These are phyloP conservation scores for Panagrolaimus sp. DNA, from an alignment of 1,140 invertebrate species.

Conservation along the genomic window DNA sequence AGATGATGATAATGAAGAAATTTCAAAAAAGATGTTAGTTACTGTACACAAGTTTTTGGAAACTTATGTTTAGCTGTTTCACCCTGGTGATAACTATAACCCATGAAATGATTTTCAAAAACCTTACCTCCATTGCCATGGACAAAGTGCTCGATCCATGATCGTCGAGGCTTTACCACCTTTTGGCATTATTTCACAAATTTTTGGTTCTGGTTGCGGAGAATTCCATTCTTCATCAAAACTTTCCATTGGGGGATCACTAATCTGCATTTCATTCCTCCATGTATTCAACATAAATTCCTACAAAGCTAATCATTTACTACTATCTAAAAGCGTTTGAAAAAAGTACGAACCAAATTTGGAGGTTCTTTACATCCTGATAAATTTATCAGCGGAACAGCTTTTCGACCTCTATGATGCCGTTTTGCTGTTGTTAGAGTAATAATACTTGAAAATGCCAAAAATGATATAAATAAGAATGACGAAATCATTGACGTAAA, in stretches of 20 bases:
- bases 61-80: too few species aligned
- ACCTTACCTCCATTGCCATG: background rate
- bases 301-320: background rate
- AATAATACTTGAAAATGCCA: background rate
- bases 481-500: too few species aligned
- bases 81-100: too few species aligned
- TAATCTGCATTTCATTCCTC: background rate
- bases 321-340: background rate
- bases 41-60: too few species aligned
- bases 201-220: background rate
- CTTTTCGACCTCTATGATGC: background rate
- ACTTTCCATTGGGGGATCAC: slow-evolving; percentile 1
- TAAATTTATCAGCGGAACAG: background rate
- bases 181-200: background rate
- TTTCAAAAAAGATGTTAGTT: too few species aligned
- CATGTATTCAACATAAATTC: background rate
- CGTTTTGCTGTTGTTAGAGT: background rate
- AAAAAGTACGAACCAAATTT: background rate
- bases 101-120: too few species aligned
- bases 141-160: background rate
- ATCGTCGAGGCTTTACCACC: background rate
- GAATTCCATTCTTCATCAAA: slow-evolving; percentile 5
- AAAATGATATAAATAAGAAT: background rate
- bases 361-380: background rate
- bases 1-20: too few species aligned